These are phyloP conservation scores for Aphidius ervi DNA, from an alignment of 1,140 invertebrate genomes.

Conservation along the genomic window DNA sequence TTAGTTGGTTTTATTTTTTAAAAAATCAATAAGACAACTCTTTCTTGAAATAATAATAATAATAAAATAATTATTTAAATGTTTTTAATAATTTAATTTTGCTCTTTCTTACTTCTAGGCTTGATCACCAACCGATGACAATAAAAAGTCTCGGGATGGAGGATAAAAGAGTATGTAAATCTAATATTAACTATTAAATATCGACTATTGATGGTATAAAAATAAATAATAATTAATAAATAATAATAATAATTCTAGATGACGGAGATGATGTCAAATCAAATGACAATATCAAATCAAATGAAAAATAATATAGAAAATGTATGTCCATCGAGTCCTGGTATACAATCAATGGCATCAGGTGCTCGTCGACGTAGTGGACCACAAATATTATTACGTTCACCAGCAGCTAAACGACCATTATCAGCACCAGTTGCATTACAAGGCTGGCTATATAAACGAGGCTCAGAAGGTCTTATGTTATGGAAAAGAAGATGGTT, in stretches of 20 bases:
- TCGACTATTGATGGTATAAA: neutral
- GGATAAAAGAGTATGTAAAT: conserved; percentile 57
- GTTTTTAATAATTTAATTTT: neutral
- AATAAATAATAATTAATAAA: neutral
- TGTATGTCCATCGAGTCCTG: conserved; percentile 11
- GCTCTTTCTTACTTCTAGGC: conserved; percentile 55
- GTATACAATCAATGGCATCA: conserved; percentile 53
- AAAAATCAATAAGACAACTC: too few relatives aligned
- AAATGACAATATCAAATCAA: too few relatives aligned
- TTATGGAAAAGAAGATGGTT: conserved; percentile 95
- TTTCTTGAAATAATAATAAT: too few relatives aligned
- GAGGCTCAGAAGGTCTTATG: conserved; percentile 86
- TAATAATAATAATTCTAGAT: neutral
- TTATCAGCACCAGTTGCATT: conserved; percentile 76
- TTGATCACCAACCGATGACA: conserved; percentile 61
- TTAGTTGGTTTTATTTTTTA: too few relatives aligned
- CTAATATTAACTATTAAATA: neutral
- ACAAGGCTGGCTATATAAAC: conserved; percentile 86
- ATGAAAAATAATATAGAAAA: too few relatives aligned
- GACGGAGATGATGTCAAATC: too few relatives aligned
- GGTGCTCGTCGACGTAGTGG: conserved; percentile 63
- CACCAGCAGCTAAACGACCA: conserved; percentile 73
- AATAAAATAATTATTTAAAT: too few relatives aligned
- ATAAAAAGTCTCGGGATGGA: conserved; percentile 63
- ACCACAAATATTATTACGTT: conserved; percentile 59